Conservation (phyloP, 2,113 vertebrate species). For the Anoplopoma fimbria region DNA sequence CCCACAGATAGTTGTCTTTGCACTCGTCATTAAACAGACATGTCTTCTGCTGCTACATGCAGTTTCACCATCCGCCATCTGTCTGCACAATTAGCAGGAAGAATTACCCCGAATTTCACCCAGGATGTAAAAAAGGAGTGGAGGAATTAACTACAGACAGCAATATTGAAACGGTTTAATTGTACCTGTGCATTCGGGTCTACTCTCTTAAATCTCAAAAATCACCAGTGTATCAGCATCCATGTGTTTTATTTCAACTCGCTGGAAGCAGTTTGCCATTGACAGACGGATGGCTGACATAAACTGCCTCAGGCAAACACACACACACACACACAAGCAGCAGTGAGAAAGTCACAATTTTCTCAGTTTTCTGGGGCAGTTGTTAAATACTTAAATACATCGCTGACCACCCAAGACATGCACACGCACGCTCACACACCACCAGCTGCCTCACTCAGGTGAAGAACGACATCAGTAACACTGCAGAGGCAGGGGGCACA, state of each 20-base stretch:
- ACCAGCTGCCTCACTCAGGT: conserved; percentile 21
- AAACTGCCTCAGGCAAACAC: conserved; percentile 31
- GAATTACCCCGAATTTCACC: conserved; percentile 32
- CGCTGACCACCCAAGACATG: conserved; percentile 39
- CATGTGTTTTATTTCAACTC: conserved; percentile 23
- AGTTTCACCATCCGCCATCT: conserved; percentile 41
- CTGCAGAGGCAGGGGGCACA: conserved; percentile 46
- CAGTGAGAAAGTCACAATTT: conserved; percentile 20
- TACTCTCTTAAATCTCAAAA: conserved; percentile 17
- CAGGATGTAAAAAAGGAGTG: conserved; percentile 7
- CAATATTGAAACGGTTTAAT: conserved; percentile 26
- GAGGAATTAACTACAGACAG: conserved; percentile 8
- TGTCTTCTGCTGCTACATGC: conserved; percentile 28
- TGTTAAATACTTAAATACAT: conserved; percentile 59
- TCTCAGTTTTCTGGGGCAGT: conserved; percentile 61
- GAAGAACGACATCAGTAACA: conserved; percentile 57
- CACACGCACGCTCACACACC: conserved; percentile 1
- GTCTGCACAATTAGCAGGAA: conserved; percentile 25
- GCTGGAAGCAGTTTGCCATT: conserved; percentile 17
- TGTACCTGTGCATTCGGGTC: conserved; percentile 2
- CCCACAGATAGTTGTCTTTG: conserved; percentile 25
- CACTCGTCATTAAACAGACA: conserved; percentile 43
- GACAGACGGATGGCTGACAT: conserved; percentile 50
- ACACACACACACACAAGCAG: neutral
- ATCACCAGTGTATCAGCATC: conserved; percentile 27